Base-by-base conservation (phyloP, 2,888 invertebrate species). In the Fissipunctia ypsillon region DNA sequence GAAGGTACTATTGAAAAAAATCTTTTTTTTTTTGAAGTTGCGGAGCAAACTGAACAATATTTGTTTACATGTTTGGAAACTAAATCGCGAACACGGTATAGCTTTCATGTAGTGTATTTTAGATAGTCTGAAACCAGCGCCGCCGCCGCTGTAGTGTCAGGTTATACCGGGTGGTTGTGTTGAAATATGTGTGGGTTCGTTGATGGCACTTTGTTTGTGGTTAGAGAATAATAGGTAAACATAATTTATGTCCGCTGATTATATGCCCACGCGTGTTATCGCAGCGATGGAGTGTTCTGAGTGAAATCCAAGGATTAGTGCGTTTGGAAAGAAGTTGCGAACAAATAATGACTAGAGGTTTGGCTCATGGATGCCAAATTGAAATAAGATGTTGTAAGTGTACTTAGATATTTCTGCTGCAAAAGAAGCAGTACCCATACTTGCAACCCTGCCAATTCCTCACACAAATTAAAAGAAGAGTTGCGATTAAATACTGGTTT, bases 161-260 rank as follows among this genome's bases (percentile, higher is more conserved):
- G 22, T 50, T 81, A 56, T 6, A n/a, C 38, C 56, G 28, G 64
- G 7, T 10, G 19, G n/a, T 35, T 43, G 52, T 80, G 79, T 78
- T 50, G 83, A 56, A 78, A 80, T 48, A 14, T 25, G 80, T 72
- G 79, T 80, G 65, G 80, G 80, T 35, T 14, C 28, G 31, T 5
- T 48, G 78, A 80, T 71, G 78, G 68, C 68, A 81, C 82, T 78
- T 68, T 66, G 65, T 68, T 71, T 66, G 83, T 71, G 41, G 50
- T 70, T 64, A n/a, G 35, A 59, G 59, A 54, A 82, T 78, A 65
- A 65, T 69, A 80, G 60, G 72, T 65, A 78, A 68, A 71, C 68
- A 69, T 65, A 65, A 69, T 61, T 69, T 69, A 69, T 81, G 64
- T 48, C 25, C 38, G 65, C 48, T 60, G 82, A 78, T 81, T 81